Evolutionary conservation across 2,113 vertebrate genomes (phyloP), one percentile per base, ranked within the genome.

Genomic region (Hypanus sabinus): DNA sequence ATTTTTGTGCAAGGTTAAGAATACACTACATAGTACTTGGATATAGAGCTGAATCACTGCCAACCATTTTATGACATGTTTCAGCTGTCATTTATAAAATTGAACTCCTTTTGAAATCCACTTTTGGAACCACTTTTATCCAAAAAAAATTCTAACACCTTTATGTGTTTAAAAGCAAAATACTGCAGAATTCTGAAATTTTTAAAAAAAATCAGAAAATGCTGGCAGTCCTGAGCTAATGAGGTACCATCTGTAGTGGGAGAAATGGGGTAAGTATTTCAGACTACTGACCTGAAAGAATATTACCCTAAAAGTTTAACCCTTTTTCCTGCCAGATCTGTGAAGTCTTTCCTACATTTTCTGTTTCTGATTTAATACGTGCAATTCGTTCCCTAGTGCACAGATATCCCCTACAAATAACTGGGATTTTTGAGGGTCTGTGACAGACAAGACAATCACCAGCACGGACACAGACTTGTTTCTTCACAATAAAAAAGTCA

Each of bases 371-470:
- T 60, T 90, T 90, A 90, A 90, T 90, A 16, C 20, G 60, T 65
- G 60, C 85, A 90, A 90, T 90, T 90, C 65, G 85, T 65, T 90
- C n/a, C 60, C 33, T 65, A 65, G 30, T 90, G 14, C 60, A 65
- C n/a, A 33, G 62, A 65, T 90, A 33, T 30, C 20, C n/a, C 60
- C 33, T 65, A 62, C 60, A 33, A 14, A 90, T 16, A 60, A 90
- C 5, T 33, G 57, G 60, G 11, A 90, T 90, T 62, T n/a, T 88
- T 88, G 85, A 65, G 57, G 65, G 85, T 16, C 14, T 5, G 57
- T 90, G 85, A 90, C 85, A 20, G 27, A 62, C 60, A 65, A 65
- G 85, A 65, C 85, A 90, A 90, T 90, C 57, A 90, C n/a, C 60
- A 33, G 33, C 27, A 90, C 5, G 85, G 60, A n/a, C 60, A 62